Conservation (phyloP, 2,113 vertebrate species). For the Mormyrus iriodes region DNA sequence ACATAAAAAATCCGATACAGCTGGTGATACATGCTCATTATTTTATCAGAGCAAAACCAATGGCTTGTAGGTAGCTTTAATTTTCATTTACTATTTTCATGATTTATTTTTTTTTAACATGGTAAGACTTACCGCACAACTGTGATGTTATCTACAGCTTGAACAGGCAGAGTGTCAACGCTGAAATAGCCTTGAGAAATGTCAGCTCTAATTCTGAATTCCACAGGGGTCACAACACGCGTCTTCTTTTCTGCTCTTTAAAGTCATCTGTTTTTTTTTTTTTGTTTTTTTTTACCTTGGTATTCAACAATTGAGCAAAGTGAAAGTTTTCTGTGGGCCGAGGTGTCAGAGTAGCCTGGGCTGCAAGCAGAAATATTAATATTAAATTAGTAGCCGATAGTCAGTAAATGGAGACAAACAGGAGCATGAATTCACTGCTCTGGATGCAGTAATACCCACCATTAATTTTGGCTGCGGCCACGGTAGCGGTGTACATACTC, state of each 20-base stretch:
- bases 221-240: constrained; percentile 46
- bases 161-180: constrained; percentile 58
- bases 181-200: constrained; percentile 60
- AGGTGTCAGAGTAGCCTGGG: constrained; percentile 43
- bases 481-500: constrained; percentile 50
- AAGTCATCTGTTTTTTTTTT: not conserved
- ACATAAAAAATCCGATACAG: not conserved
- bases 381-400: not conserved
- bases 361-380: constrained; percentile 31
- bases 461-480: constrained; percentile 42
- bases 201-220: constrained; percentile 58
- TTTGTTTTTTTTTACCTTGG: constrained; percentile 50
- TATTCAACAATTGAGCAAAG: constrained; percentile 42
- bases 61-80: not conserved
- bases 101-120: not conserved
- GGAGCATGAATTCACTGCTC: not conserved
- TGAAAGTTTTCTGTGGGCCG: constrained; percentile 44
- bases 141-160: constrained; percentile 54
- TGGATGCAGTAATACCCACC: constrained; percentile 42
- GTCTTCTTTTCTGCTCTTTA: constrained; percentile 13
- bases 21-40: not conserved
- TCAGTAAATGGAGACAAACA: not conserved
- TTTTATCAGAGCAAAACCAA: not conserved
- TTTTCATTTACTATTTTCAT: not conserved
- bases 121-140: constrained; percentile 52